Evolutionary conservation across 2,888 invertebrate species (phyloP), one percentile per base, ranked within the genome.

Genomic region (Autographa gamma): DNA sequence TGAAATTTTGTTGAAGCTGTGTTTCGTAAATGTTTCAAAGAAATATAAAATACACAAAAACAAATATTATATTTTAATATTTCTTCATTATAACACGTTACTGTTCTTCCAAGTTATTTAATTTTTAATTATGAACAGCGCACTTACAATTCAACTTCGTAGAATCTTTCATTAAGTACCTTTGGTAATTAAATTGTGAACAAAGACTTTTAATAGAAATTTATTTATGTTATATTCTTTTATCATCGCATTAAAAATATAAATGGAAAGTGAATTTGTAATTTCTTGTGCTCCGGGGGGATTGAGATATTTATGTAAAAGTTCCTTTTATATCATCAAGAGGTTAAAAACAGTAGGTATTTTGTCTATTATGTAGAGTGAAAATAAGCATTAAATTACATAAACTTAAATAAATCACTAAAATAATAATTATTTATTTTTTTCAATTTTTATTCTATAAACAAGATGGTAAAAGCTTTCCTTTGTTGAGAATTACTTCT

Each of bases 401-500:
- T n/a, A n/a, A n/a, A n/a, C n/a, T n/a, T 25, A 25, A 25, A 25
- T 25, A 2, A 25, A 25, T 25, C 25, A 2, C n/a, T n/a, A n/a
- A 2, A 25, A 25, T 25, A 25, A 25, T 25, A 25, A 25, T 25
- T 25, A 25, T 13, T 13, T 64, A 69, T 0, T 58, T 52, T 58
- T 32, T 32, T 3, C 5, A 16, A 38, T 25, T 32, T n/a, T 60
- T 34, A 65, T 60, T 38, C n/a, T 6, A 71, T 63, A 34, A 41
- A 73, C 66, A 62, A 63, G 60, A 43, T 62, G 56, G 64, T 86
- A 76, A 86, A 79, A 86, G 82, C 84, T 73, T 86, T 85, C 18
- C 74, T 77, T 60, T 81, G 84, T 83, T 68, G 61, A 67, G 31
- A 77, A 64, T 71, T 48, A 1, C 19, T 56, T 67, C 60, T 64